Conservation (phyloP, 2,113 vertebrate genomes). For the Guaruba guarouba region DNA sequence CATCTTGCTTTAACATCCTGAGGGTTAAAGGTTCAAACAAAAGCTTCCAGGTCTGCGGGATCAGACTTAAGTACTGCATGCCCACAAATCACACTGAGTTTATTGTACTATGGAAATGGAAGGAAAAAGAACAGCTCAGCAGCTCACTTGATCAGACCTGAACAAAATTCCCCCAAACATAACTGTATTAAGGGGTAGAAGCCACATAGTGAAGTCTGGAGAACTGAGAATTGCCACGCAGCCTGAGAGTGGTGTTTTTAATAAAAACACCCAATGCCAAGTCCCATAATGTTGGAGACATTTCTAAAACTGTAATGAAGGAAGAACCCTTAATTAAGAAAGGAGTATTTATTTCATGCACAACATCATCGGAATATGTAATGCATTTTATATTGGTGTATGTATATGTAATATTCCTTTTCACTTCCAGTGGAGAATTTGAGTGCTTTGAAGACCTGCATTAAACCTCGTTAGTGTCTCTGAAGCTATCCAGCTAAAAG, state of each 20-base stretch:
- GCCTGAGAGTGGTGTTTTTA: neutral
- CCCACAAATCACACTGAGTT: neutral
- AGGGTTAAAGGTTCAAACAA: neutral
- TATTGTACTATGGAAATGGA: neutral
- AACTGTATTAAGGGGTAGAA: neutral
- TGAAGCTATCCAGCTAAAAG: neutral
- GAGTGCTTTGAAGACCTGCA: neutral
- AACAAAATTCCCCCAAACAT: fast-evolving
- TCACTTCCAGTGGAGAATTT: neutral
- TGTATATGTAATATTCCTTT: neutral
- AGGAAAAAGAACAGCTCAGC: neutral
- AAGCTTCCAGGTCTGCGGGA: neutral
- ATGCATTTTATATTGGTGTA: neutral
- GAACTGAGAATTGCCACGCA: neutral
- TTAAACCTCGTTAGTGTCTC: neutral
- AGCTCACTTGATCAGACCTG: neutral
- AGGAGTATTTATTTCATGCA: neutral
- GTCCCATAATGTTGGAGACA: neutral
- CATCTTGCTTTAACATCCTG: neutral
- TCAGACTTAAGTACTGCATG: neutral
- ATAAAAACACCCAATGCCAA: neutral
- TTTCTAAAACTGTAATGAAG: neutral
- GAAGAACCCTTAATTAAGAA: neutral
- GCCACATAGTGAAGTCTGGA: neutral
- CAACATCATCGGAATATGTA: neutral